Evolutionary conservation across 1,140 invertebrate species (phyloP).

Genomic region (Bicyclus anynana): DNA sequence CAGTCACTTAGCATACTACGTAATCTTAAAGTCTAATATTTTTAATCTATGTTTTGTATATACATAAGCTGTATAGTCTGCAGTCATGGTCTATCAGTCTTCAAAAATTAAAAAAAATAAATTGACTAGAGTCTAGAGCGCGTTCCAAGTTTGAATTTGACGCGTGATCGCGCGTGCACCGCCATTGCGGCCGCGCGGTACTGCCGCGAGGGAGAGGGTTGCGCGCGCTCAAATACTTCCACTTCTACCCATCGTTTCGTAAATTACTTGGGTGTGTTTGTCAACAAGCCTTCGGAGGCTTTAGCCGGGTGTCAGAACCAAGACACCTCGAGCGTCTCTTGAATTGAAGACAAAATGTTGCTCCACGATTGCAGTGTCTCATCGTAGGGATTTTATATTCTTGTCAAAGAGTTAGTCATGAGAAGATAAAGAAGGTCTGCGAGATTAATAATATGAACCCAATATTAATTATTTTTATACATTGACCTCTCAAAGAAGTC

Average conservation of each 20-base stretch:
- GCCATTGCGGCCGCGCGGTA: slow-evolving; percentile 57
- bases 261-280: slow-evolving; percentile 26
- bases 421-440: no score
- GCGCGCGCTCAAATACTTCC: slow-evolving; percentile 58
- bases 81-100: slow-evolving; percentile 33
- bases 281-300: slow-evolving; percentile 13
- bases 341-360: no score
- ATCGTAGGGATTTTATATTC: no score
- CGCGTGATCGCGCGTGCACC: slow-evolving; percentile 44
- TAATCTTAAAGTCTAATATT: neutral
- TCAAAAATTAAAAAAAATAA: slow-evolving; percentile 29
- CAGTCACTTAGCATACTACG: slow-evolving; percentile 17
- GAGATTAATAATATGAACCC: no score
- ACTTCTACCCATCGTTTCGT: slow-evolving; percentile 52
- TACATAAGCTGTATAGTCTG: slow-evolving; percentile 5
- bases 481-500: no score
- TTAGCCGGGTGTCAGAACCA: neutral
- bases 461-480: no score
- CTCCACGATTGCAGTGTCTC: no score
- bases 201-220: slow-evolving; percentile 39
- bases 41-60: neutral
- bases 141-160: slow-evolving; percentile 40
- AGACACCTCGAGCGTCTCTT: neutral
- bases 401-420: no score
- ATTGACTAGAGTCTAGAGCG: slow-evolving; percentile 55